A percentile compares a stretch with the other conserved stretches of the same genome.
Conservation (phyloP, 2,888 invertebrate genomes). For the Protophormia terraenovae region DNA sequence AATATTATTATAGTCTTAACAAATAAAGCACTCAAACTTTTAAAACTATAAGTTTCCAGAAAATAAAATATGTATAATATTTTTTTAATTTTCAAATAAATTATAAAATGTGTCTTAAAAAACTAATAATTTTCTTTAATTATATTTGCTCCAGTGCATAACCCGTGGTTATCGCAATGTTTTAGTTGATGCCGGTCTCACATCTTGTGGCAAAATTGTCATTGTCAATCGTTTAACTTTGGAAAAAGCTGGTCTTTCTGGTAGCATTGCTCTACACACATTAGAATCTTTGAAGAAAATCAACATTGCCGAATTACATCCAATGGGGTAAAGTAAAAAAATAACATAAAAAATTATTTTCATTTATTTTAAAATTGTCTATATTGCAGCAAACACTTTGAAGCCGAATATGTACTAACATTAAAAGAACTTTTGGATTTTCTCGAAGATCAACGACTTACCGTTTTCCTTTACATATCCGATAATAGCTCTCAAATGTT, state of each 20-base stretch:
- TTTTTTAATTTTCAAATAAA: too few species aligned
- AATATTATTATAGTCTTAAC: too few species aligned
- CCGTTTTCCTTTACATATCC: slow-evolving; percentile 78
- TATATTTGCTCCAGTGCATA: slow-evolving; percentile 75
- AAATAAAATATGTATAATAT: too few species aligned
- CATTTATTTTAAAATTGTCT: too few species aligned
- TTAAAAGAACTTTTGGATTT: slow-evolving; percentile 77
- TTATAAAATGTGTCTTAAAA: too few species aligned
- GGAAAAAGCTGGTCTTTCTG: slow-evolving; percentile 77
- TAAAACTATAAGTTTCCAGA: too few species aligned
- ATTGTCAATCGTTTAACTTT: slow-evolving; percentile 77
- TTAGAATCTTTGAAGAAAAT: slow-evolving; percentile 78
- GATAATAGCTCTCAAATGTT: slow-evolving; percentile 78
- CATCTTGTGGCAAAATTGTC: slow-evolving; percentile 79
- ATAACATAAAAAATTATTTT: neutral
- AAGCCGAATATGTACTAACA: slow-evolving; percentile 78
- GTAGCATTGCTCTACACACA: slow-evolving; percentile 74
- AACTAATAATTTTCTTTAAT: neutral
- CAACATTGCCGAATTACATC: slow-evolving; percentile 80
- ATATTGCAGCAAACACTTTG: slow-evolving; percentile 77
- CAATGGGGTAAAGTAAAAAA: slow-evolving; percentile 76
- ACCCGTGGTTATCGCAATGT: slow-evolving; percentile 79
- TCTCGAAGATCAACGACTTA: slow-evolving; percentile 75
- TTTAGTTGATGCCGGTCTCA: slow-evolving; percentile 79
- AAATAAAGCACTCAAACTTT: too few species aligned